Conservation (phyloP, 2,797 vertebrate genomes). For the Chromobotia macracanthus region DNA sequence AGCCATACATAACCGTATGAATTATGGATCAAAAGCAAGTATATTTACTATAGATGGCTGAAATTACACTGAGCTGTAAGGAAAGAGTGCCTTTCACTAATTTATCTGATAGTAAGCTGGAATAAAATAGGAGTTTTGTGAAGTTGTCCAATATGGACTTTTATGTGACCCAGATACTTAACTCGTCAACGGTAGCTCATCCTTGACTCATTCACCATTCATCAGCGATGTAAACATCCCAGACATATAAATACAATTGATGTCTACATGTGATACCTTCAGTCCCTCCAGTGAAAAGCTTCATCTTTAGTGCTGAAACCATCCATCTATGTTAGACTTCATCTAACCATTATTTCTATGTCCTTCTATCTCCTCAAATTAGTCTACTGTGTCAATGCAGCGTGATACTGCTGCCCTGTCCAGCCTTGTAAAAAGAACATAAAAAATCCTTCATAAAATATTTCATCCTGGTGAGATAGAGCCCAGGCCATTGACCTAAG, state of each 20-base stretch:
- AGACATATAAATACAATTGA: background rate
- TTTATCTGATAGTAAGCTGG: too few relatives aligned
- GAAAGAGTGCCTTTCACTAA: conserved; percentile 76
- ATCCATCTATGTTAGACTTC: too few relatives aligned
- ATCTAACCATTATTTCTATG: too few relatives aligned
- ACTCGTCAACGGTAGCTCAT: conserved; percentile 17
- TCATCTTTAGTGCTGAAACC: too few relatives aligned
- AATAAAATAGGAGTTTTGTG: conserved; percentile 69
- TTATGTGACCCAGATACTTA: background rate
- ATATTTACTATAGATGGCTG: conserved; percentile 54
- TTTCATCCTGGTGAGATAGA: too few relatives aligned
- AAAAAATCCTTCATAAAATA: too few relatives aligned
- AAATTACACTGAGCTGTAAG: conserved; percentile 61
- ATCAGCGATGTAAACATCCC: too few relatives aligned
- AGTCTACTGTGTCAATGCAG: too few relatives aligned
- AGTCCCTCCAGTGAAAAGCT: too few relatives aligned
- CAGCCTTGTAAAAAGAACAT: too few relatives aligned
- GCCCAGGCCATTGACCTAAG: conserved; percentile 64
- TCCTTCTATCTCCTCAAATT: too few relatives aligned
- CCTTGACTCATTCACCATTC: background rate
- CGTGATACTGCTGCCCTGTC: too few relatives aligned
- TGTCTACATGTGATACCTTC: conserved; percentile 5
- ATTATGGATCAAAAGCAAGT: conserved; percentile 41
- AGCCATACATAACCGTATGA: conserved; percentile 18
- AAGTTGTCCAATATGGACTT: conserved; percentile 52